phyloP scores from a whole-genome alignment of 1,140 invertebrate species.

The Drosophila parvula region DNA sequence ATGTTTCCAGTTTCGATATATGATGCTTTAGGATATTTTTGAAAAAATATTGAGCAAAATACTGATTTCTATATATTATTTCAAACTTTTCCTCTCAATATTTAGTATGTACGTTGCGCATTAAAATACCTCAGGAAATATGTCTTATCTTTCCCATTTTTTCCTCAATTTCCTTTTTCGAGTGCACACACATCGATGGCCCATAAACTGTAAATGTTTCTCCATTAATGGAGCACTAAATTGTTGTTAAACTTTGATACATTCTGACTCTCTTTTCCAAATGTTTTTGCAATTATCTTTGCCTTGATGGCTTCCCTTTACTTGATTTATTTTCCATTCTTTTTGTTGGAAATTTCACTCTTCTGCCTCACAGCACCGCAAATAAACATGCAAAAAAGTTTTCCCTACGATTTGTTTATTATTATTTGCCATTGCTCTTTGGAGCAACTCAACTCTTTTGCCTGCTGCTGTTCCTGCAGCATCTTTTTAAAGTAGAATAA shows the following conservation, averaged over 20 bases:
- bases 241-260: constrained; percentile 41
- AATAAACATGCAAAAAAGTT: constrained; percentile 54
- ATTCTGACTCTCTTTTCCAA: constrained; percentile 3
- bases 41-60: too few relatives aligned
- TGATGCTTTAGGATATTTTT: too few relatives aligned
- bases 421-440: constrained; percentile 69
- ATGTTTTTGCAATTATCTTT: constrained; percentile 59
- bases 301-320: constrained; percentile 32
- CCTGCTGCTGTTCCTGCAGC: constrained; percentile 14
- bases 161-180: background rate
- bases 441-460: constrained; percentile 45
- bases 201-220: constrained; percentile 33
- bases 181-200: constrained; percentile 5
- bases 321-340: constrained; percentile 1
- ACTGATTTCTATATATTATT: too few relatives aligned
- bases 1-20: too few relatives aligned
- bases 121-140: too few relatives aligned
- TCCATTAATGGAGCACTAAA: constrained; percentile 49
- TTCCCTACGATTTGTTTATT: constrained; percentile 74
- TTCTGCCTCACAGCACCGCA: constrained; percentile 22
- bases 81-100: too few relatives aligned
- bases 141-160: background rate
- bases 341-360: constrained; percentile 19
- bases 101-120: too few relatives aligned
- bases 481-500: constrained; percentile 47